Percentiles rank a stretch among this genome's conserved stretches.
Evolutionary conservation across 2,113 vertebrate genomes (phyloP).

Genomic region (Rostratula benghalensis): DNA sequence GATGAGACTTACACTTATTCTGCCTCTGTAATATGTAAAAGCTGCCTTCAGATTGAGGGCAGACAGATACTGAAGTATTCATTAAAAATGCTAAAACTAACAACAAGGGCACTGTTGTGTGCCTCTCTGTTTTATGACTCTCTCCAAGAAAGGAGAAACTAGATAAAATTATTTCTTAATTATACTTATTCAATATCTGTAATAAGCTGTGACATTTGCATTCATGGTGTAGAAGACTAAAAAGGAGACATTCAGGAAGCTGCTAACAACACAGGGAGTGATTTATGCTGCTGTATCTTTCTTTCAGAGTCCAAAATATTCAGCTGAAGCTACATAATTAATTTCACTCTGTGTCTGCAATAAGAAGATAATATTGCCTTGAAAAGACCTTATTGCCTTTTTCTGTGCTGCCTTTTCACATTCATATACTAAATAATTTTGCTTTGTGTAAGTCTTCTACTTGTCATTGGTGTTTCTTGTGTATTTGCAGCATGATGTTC

Average conservation of each 20-base stretch:
- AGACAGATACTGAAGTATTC: constrained; percentile 31
- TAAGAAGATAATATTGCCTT: constrained; percentile 18
- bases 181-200: constrained; percentile 29
- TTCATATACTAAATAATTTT: background rate
- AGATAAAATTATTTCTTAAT: constrained; percentile 59
- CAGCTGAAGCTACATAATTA: constrained; percentile 1
- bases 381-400: constrained; percentile 6
- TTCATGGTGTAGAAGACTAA: background rate
- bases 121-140: constrained; percentile 17
- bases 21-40: constrained; percentile 66
- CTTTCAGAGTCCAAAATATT: constrained; percentile 5
- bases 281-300: constrained; percentile 4
- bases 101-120: constrained; percentile 7
- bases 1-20: constrained; percentile 70
- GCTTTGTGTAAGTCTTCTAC: background rate
- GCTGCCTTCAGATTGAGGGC: constrained; percentile 55
- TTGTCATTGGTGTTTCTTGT: background rate
- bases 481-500: background rate
- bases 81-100: constrained; percentile 53
- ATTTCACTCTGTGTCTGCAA: background rate
- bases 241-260: constrained; percentile 9
- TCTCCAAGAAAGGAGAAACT: constrained; percentile 36
- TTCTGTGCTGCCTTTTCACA: background rate
- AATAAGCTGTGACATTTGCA: constrained; percentile 46
- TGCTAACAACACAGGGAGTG: background rate